Evolutionary conservation across 2,113 vertebrate genomes (phyloP).

Genomic region (Pachycephala philippinensis): DNA sequence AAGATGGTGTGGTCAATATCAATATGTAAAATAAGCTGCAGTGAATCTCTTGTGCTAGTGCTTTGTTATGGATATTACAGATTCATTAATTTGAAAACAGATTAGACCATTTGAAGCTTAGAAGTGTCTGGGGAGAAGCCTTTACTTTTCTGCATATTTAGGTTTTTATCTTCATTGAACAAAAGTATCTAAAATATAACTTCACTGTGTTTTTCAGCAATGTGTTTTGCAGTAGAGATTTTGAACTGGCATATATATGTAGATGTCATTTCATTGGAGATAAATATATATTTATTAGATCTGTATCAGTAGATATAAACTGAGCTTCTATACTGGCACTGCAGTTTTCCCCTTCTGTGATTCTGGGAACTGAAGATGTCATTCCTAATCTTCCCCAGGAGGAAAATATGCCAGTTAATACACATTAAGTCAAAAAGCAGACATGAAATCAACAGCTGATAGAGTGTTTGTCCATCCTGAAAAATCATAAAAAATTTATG

Average conservation of each 20-base stretch:
- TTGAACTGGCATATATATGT: background rate
- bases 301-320: background rate
- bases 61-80: background rate
- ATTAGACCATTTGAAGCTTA: background rate
- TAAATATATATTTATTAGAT: background rate
- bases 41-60: background rate
- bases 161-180: background rate
- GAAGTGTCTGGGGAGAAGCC: background rate
- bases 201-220: background rate
- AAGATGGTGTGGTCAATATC: background rate
- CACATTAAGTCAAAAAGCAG: background rate
- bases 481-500: background rate
- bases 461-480: background rate
- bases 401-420: background rate
- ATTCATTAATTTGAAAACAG: background rate
- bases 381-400: background rate
- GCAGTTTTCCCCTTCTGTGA: background rate
- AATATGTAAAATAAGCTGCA: background rate
- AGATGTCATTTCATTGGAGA: background rate
- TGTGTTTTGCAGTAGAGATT: background rate
- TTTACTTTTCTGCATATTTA: background rate
- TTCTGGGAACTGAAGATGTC: background rate
- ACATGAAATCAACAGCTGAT: background rate
- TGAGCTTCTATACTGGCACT: background rate
- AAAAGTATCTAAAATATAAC: background rate